phyloP scores from a whole-genome alignment of 1,140 invertebrate genomes.

The Apolygus lucorum region DNA sequence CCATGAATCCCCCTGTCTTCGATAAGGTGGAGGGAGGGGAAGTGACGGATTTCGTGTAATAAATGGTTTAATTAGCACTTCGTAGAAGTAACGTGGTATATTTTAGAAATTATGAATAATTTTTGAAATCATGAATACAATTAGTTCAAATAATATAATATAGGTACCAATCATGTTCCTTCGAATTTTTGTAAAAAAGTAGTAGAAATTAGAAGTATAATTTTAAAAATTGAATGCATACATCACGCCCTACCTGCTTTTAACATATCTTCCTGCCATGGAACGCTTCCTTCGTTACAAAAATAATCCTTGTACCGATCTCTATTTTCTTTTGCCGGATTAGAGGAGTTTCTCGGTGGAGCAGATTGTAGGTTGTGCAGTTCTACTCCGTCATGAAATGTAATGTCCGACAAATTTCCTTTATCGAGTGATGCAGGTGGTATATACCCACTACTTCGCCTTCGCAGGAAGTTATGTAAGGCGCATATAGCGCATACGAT shows the following conservation, averaged over 20 bases:
- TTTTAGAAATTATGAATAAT: slow-evolving; percentile 3
- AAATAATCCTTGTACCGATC: slow-evolving; percentile 1
- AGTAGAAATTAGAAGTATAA: slow-evolving; percentile 2
- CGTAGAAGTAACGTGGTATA: not conserved
- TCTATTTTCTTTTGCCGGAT: not conserved
- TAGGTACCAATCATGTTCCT: slow-evolving; percentile 1
- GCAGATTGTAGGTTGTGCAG: not conserved
- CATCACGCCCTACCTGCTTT: not conserved
- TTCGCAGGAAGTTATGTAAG: slow-evolving; percentile 17
- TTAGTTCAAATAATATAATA: slow-evolving; percentile 1
- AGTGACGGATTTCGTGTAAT: slow-evolving; percentile 1
- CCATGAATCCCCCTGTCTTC: not conserved
- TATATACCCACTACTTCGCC: not conserved
- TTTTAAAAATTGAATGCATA: slow-evolving; percentile 2
- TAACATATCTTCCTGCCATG: not conserved
- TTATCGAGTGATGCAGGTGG: not conserved
- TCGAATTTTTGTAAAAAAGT: slow-evolving; percentile 2
- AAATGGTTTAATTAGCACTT: slow-evolving; percentile 1
- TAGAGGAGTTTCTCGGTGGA: not conserved
- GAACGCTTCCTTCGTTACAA: not conserved
- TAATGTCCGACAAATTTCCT: slow-evolving; percentile 1
- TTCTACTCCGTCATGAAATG: slow-evolving; percentile 1
- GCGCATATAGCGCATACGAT: not conserved
- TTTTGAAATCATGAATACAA: not conserved
- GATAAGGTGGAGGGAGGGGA: not conserved